A percentile compares a stretch with the other conserved stretches of the same genome.
Conservation (phyloP, 2,797 vertebrate species). For the Notolabrus celidotus region DNA sequence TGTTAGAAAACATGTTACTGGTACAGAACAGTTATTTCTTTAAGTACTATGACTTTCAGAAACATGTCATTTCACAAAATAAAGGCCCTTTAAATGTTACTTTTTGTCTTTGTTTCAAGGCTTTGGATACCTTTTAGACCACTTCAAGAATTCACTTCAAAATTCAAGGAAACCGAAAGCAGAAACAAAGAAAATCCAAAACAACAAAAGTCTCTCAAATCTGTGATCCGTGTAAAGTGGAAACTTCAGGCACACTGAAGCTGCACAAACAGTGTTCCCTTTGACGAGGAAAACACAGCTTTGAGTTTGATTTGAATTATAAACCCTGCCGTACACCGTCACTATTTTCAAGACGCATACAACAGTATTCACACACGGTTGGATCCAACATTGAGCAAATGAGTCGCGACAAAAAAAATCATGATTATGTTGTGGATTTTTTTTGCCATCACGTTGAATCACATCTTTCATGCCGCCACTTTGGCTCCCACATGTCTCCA, state of each 20-base stretch:
- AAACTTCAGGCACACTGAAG: conserved; percentile 20
- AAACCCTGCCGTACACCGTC: conserved; percentile 19
- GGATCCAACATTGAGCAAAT: conserved; percentile 53
- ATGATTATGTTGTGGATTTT: conserved; percentile 44
- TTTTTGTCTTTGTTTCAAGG: not conserved
- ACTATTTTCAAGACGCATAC: conserved; percentile 45
- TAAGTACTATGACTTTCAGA: no score
- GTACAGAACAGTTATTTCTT: no score
- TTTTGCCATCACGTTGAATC: conserved; percentile 50
- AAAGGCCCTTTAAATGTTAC: no score
- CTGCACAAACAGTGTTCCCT: conserved; percentile 33
- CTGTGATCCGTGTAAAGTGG: conserved; percentile 25
- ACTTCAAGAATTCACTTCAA: not conserved
- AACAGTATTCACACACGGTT: conserved; percentile 54
- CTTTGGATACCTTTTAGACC: not conserved
- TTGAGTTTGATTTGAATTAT: conserved; percentile 42
- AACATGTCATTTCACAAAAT: no score
- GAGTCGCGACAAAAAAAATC: conserved; percentile 57
- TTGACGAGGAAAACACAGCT: conserved; percentile 54
- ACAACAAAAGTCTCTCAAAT: conserved; percentile 25
- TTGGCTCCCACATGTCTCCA: conserved; percentile 48
- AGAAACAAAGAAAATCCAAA: conserved; percentile 1
- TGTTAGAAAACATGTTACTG: no score
- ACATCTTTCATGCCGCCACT: conserved; percentile 57
- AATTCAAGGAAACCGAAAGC: conserved; percentile 4